Evolutionary conservation across 2,113 vertebrate species (phyloP).

Genomic region (Geococcyx californianus): DNA sequence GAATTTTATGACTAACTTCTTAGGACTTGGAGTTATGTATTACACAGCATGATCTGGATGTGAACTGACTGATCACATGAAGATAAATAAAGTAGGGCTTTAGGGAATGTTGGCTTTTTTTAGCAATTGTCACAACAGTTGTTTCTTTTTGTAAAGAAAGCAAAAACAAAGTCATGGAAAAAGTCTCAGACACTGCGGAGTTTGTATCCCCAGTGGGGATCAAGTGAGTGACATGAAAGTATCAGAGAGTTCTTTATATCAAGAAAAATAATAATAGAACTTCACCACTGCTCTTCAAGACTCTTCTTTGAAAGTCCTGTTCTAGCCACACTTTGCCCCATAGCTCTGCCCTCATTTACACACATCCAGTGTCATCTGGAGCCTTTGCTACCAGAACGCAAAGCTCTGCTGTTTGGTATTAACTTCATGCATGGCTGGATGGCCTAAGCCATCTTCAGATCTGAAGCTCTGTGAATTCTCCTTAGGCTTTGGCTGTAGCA

Average conservation of each 20-base stretch:
- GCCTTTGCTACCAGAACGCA: not conserved
- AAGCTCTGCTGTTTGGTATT: not conserved
- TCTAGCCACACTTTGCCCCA: not conserved
- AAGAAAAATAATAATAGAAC: not conserved
- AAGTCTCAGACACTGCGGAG: not conserved
- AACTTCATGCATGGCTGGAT: not conserved
- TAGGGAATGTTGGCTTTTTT: slow-evolving; percentile 22
- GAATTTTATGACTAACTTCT: not conserved
- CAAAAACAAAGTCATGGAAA: slow-evolving; percentile 35
- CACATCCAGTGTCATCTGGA: not conserved
- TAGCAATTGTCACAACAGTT: slow-evolving; percentile 37
- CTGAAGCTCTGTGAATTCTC: not conserved
- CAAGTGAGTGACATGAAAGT: slow-evolving; percentile 4
- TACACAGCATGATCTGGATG: not conserved
- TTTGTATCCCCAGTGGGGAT: not conserved
- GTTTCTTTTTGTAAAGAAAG: slow-evolving; percentile 36
- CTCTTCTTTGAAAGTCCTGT: not conserved
- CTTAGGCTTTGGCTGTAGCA: not conserved
- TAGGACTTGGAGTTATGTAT: slow-evolving; percentile 3
- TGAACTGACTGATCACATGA: slow-evolving; percentile 27
- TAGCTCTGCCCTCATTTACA: not conserved
- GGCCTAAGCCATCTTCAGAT: not conserved
- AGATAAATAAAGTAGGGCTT: not conserved
- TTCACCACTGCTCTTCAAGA: not conserved
- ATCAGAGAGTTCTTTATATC: slow-evolving; percentile 14